Evolutionary conservation across 2,797 vertebrate species (phyloP).

Genomic region (Notamacropus eugenii): DNA sequence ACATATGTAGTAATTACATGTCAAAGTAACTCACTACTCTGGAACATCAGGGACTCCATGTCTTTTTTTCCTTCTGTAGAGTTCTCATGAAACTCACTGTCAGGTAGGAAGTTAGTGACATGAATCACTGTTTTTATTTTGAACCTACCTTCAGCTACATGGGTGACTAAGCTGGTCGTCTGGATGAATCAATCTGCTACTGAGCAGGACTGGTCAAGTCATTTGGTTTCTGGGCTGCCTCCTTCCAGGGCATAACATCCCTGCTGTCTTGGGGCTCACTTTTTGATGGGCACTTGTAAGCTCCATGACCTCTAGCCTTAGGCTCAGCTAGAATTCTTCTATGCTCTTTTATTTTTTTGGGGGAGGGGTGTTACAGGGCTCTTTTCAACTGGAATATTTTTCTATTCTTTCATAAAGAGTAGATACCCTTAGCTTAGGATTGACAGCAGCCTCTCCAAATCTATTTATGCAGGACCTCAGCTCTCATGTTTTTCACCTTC

Average conservation of each 20-base stretch:
- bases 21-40: neutral
- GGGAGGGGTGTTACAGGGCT: neutral
- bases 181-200: neutral
- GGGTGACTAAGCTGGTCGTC: neutral
- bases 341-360: neutral
- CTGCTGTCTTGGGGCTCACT: neutral
- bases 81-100: neutral
- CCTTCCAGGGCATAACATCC: neutral
- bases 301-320: neutral
- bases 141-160: neutral
- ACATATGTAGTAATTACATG: neutral
- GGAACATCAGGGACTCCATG: neutral
- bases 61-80: neutral
- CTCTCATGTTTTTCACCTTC: neutral
- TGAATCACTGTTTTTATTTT: neutral
- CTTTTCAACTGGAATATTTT: neutral
- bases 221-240: neutral
- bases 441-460: neutral
- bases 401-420: neutral
- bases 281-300: neutral
- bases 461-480: neutral
- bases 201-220: neutral
- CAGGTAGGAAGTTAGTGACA: neutral
- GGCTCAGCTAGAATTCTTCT: neutral
- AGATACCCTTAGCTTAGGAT: neutral